Base-by-base conservation (phyloP, 1,140 invertebrate species). In the Drosophila obscura region DNA sequence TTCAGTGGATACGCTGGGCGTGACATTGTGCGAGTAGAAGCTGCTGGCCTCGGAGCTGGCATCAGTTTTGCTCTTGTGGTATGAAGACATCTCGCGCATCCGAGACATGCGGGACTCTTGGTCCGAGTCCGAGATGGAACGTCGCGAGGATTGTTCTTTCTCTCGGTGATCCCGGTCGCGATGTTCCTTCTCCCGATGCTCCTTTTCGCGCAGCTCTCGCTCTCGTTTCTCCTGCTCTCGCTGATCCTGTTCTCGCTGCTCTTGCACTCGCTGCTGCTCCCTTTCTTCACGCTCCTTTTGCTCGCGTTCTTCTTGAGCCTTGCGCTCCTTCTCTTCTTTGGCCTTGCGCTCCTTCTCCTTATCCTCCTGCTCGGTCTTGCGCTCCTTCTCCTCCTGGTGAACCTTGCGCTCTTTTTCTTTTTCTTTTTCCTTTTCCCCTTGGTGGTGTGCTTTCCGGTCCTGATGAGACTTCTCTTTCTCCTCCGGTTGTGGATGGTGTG, bases 211-310 rank as follows among this genome's bases (percentile, higher is more conserved):
- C 88, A 92, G 92, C 71, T 92, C 69, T 58, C 91, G 69, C 41
- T 78, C 72, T 1, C 57, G 53, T 1, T 63, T 39, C 3, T 77
- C 73, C 44, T 44, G 52, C 8, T 61, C 58, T n/a, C 51, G n/a
- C 55, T 69, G 90, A 51, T 91, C 85, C n/a, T 49, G 52, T 24
- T 92, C 75, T 77, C 92, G 57, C 59, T 87, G 92, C 56, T 92
- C 90, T 60, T 91, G 80, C 67, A 93, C 92, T 13, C 84, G 49
- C 89, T 92, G 92, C 62, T 93, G 93, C 53, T 93, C 92, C 5
- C 53, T 52, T 44, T 79, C 72, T 26, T 72, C 91, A 75, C 65
- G 90, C 48, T 92, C 72, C 11, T 94, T 94, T 74, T 90, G 92
- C 2, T 92, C 91, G 45, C 94, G 93, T 80, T 89, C 92, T 9